Evolutionary conservation across 2,888 invertebrate genomes (phyloP).

Genomic region (Platypus cylindrus): DNA sequence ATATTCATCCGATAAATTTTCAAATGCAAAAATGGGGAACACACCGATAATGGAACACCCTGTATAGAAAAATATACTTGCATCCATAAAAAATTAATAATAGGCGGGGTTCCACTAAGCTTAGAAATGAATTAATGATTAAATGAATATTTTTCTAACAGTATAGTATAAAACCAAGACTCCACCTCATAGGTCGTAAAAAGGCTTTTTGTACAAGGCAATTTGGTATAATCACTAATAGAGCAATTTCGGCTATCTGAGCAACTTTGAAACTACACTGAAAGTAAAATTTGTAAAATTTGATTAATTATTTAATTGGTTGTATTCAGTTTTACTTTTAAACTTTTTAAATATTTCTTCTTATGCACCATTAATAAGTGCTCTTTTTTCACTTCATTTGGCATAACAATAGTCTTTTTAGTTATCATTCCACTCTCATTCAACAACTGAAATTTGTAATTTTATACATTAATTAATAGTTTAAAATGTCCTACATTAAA

Average conservation of each 20-base stretch:
- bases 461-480: too few species aligned
- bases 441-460: conserved; percentile 27
- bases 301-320: conserved; percentile 3
- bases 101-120: too few species aligned
- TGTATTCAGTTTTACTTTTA: conserved; percentile 42
- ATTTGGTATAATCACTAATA: conserved; percentile 64
- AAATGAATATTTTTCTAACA: too few species aligned
- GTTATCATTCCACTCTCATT: conserved; percentile 48
- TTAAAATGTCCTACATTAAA: too few species aligned
- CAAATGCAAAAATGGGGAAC: too few species aligned
- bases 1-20: too few species aligned
- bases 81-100: too few species aligned
- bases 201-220: conserved; percentile 61
- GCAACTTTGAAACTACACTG: conserved; percentile 75
- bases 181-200: conserved; percentile 66
- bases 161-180: too few species aligned
- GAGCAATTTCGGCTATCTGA: conserved; percentile 64
- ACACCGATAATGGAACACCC: too few species aligned
- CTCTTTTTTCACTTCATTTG: conserved; percentile 55
- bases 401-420: conserved; percentile 50
- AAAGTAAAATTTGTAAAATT: conserved; percentile 20
- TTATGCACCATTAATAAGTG: conserved; percentile 70
- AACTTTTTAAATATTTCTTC: conserved; percentile 56
- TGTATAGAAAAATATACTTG: too few species aligned
- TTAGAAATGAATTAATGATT: too few species aligned